Percentiles rank a stretch among this genome's conserved stretches.
phyloP scores from a whole-genome alignment of 2,113 vertebrate genomes.

The Lagopus leucura region DNA sequence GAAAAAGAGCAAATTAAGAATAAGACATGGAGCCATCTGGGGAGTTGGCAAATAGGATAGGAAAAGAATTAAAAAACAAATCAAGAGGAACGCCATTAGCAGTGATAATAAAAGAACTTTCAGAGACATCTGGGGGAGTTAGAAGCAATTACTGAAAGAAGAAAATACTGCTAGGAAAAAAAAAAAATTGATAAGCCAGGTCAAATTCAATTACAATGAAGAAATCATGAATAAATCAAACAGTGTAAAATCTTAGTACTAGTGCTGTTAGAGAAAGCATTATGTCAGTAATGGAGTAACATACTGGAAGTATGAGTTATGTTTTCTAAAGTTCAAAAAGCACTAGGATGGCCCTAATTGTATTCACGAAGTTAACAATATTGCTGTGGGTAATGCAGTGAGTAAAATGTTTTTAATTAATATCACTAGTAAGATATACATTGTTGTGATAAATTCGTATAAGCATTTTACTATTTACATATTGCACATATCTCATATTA shows the following conservation, averaged over 20 bases:
- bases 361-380: neutral
- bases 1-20: neutral
- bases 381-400: neutral
- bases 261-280: neutral
- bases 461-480: neutral
- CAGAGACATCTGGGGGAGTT: conserved; percentile 33
- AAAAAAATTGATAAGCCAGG: neutral
- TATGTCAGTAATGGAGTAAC: neutral
- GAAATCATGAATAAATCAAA: conserved; percentile 23
- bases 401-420: neutral
- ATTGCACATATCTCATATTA: neutral
- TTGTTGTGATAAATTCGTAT: neutral
- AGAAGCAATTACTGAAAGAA: conserved; percentile 34
- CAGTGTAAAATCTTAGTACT: neutral
- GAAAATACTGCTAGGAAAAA: neutral
- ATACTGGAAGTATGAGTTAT: neutral
- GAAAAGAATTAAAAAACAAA: conserved; percentile 42
- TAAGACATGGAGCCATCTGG: conserved; percentile 31
- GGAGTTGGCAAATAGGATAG: conserved; percentile 32
- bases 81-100: conserved; percentile 32
- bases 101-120: conserved; percentile 45
- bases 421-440: neutral
- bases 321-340: neutral
- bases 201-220: conserved; percentile 1
- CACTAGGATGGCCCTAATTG: neutral